These are phyloP conservation scores for Crotalus tigris DNA, from an alignment of 2,113 vertebrate species.

Conservation along the genomic window DNA sequence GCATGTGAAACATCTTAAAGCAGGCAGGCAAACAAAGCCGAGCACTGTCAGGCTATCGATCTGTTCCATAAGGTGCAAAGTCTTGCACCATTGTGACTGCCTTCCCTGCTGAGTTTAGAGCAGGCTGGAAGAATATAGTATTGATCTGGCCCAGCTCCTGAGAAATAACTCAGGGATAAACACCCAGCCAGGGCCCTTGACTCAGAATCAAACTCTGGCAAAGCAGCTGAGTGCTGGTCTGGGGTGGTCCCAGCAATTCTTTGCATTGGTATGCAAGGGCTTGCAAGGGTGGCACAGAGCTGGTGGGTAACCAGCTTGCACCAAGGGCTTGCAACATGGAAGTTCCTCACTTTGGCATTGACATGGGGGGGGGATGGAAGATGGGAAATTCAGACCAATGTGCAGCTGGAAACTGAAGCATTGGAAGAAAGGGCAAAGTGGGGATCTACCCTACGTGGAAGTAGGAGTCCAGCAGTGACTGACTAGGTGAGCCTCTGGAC, in stretches of 20 bases:
- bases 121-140: constrained; percentile 86
- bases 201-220: constrained; percentile 73
- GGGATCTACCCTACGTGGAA: neutral
- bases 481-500: neutral
- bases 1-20: constrained; percentile 89
- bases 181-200: constrained; percentile 76
- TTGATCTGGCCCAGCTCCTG: constrained; percentile 88
- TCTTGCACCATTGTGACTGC: constrained; percentile 80
- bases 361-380: neutral
- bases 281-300: neutral
- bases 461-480: neutral
- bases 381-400: neutral
- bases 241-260: neutral
- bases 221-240: constrained; percentile 29
- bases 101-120: constrained; percentile 84
- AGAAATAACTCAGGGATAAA: constrained; percentile 90
- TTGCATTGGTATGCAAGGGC: constrained; percentile 9
- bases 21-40: constrained; percentile 90
- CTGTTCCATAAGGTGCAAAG: constrained; percentile 88
- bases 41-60: constrained; percentile 91
- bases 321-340: neutral
- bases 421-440: neutral
- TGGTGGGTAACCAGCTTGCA: neutral
- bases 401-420: neutral
- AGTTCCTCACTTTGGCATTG: neutral